These are phyloP conservation scores for Rostratula benghalensis DNA, from an alignment of 2,113 vertebrate species.

Conservation along the genomic window DNA sequence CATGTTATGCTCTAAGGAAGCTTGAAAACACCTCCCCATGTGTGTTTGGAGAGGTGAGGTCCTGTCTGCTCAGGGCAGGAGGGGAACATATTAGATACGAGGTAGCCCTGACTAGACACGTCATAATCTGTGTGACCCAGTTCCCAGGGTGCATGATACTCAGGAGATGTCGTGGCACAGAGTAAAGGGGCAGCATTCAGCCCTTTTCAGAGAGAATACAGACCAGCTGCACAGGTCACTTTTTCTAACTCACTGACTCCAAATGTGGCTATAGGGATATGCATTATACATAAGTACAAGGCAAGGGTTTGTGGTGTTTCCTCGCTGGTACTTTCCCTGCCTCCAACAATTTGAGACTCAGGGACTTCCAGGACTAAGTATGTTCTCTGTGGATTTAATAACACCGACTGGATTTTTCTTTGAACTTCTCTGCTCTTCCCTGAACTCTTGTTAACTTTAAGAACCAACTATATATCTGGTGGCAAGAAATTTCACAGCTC, in stretches of 20 bases:
- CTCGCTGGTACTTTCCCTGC: not conserved
- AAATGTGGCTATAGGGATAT: not conserved
- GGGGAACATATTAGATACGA: not conserved
- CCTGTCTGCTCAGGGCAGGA: not conserved
- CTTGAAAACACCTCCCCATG: not conserved
- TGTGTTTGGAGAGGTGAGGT: not conserved
- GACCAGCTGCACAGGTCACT: not conserved
- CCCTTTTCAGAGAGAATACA: not conserved
- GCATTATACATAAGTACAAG: not conserved
- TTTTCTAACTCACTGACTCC: not conserved
- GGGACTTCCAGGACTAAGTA: not conserved
- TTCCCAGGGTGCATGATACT: not conserved
- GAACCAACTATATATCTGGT: fast-evolving
- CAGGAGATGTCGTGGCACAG: not conserved
- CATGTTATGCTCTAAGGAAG: not conserved
- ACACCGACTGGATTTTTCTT: not conserved
- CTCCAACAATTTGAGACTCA: not conserved
- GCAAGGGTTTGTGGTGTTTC: not conserved
- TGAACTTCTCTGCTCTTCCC: not conserved
- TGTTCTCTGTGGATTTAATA: not conserved
- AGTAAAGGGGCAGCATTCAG: not conserved
- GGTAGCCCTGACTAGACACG: not conserved
- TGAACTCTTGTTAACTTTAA: not conserved
- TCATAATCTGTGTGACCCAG: not conserved
- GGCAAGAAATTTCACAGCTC: not conserved